Conservation (phyloP, 1,140 invertebrate genomes). For the Neodiprion virginianus region DNA sequence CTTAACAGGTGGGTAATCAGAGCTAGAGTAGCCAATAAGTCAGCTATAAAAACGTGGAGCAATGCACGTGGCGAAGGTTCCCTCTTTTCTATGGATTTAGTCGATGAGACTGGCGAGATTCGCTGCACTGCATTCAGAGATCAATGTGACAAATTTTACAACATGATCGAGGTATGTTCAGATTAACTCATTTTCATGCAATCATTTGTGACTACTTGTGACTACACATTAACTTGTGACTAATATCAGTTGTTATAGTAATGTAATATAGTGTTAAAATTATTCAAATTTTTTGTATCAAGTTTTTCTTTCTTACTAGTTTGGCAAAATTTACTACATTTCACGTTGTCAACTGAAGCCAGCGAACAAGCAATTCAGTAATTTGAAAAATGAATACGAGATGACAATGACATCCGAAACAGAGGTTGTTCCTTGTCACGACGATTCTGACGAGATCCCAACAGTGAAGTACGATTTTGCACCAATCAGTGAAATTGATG, state of each 20-base stretch:
- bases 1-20: slow-evolving; percentile 87
- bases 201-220: not conserved
- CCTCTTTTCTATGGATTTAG: slow-evolving; percentile 90
- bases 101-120: slow-evolving; percentile 95
- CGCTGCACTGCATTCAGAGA: slow-evolving; percentile 93
- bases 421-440: slow-evolving; percentile 73
- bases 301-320: slow-evolving; percentile 59
- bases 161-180: slow-evolving; percentile 81
- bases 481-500: slow-evolving; percentile 78
- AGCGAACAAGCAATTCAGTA: slow-evolving; percentile 90
- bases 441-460: slow-evolving; percentile 72
- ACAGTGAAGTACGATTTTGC: slow-evolving; percentile 84
- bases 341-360: slow-evolving; percentile 82
- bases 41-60: slow-evolving; percentile 83
- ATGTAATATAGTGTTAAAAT: slow-evolving; percentile 18
- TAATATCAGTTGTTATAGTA: slow-evolving; percentile 15
- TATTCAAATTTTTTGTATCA: slow-evolving; percentile 19
- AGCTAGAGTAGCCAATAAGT: slow-evolving; percentile 87
- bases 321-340: slow-evolving; percentile 89
- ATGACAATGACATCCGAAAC: slow-evolving; percentile 89
- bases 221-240: not conserved
- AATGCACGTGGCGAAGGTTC: slow-evolving; percentile 93
- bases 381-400: slow-evolving; percentile 94
- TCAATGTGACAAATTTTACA: slow-evolving; percentile 88
- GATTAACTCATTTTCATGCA: slow-evolving; percentile 24